Base-by-base conservation (phyloP, 2,113 vertebrate species). In the Columba janthina region DNA sequence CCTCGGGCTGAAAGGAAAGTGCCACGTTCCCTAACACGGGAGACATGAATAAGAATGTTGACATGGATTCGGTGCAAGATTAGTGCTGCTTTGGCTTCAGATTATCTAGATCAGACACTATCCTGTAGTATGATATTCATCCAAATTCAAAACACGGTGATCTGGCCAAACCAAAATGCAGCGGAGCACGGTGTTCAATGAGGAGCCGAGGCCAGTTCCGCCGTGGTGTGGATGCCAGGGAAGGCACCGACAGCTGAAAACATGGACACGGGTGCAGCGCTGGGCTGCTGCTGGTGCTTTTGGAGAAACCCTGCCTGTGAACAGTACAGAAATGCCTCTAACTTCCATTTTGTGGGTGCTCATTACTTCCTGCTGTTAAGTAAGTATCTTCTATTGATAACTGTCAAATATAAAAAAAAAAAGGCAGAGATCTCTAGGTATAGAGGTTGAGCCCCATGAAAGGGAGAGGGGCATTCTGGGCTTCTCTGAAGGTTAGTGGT, bases 1-100 rank as follows among this genome's bases (percentile, higher is more conserved):
- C 88, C 93, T 88, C 26, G 58, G 56, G 56, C 79, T 85, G 86
- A 94, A 96, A 77, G 70, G 90, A 91, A 96, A 93, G 76, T 90
- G 88, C 79, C 13, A 7, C 94, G 22, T 77, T 91, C 88, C 84
- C 54, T 54, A 77, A 70, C 46, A 51, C 66, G 66, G 69, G 51
- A 94, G 88, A 77, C 34, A 26, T 85, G 94, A 94, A 26, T 67
- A 84, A 83, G 84, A 3, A 3, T 93, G 88, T 83, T 93, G 91
- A 88, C 91, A 58, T 38, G 93, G 90, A 84, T 82, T 56, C 1
- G 0, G 62, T 65, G 81, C 57, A 54, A 93, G 89, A 91, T 92
- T 71, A 91, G 57, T 4, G 1, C 88, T 86, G 58, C 72, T 79
- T 89, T 88, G 73, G 24, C 85, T 94, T 84, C 74, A 76, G 53